These are phyloP conservation scores for Tryphoninae sp. DNA, from an alignment of 2,888 invertebrate species.

Conservation along the genomic window DNA sequence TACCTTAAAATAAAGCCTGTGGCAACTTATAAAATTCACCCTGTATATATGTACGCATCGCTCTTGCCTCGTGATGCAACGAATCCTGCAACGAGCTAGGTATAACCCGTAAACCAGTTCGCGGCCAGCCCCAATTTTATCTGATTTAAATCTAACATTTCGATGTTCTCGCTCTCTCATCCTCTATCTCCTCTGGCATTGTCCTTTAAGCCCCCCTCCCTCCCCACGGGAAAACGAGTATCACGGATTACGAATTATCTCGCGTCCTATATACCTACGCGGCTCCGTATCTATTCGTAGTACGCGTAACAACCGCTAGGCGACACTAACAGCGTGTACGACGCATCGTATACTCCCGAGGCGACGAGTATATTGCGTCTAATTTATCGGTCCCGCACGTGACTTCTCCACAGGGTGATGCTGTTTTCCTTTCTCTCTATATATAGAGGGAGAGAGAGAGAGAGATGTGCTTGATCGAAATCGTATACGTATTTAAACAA, in stretches of 20 bases:
- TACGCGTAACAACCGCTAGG: conserved; percentile 5
- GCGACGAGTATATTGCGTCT: conserved; percentile 37
- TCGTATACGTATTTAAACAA: conserved; percentile 57
- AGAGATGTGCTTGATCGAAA: conserved; percentile 43
- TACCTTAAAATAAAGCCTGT: too few species aligned
- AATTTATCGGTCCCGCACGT: conserved; percentile 59
- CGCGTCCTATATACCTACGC: not conserved
- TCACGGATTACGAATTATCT: conserved; percentile 60
- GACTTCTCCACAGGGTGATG: conserved; percentile 35
- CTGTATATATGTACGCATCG: not conserved
- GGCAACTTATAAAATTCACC: too few species aligned
- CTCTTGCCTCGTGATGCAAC: not conserved
- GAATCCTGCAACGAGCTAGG: not conserved
- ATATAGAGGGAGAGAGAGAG: not conserved
- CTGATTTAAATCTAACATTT: conserved; percentile 58
- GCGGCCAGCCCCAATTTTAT: conserved; percentile 12
- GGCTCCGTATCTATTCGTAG: conserved; percentile 15
- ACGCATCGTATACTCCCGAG: conserved; percentile 42
- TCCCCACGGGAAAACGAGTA: conserved; percentile 30
- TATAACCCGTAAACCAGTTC: conserved; percentile 31
- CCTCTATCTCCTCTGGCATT: not conserved
- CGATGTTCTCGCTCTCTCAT: conserved; percentile 43
- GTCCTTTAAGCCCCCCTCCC: not conserved
- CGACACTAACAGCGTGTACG: conserved; percentile 36
- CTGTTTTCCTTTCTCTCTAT: conserved; percentile 28